These are phyloP conservation scores for Sakesphorus luctuosus DNA, from an alignment of 2,113 vertebrate genomes.

Conservation along the genomic window DNA sequence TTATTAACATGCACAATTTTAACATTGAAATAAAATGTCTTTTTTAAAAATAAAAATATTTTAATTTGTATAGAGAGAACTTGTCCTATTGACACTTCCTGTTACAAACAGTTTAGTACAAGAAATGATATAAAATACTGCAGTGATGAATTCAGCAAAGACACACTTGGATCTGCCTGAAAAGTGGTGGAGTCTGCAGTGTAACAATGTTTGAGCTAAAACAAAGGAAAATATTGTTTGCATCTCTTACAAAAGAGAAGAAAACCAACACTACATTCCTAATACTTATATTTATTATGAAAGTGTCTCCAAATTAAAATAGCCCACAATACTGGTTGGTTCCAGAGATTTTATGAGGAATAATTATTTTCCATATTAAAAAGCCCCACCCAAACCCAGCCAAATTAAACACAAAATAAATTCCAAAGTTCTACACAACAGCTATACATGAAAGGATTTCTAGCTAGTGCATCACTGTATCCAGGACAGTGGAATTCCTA, in stretches of 20 bases:
- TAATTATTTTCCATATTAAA: conserved; percentile 63
- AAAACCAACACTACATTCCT: conserved; percentile 44
- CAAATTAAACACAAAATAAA: conserved; percentile 62
- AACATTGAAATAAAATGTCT: not conserved
- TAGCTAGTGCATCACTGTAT: conserved; percentile 65
- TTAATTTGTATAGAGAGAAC: not conserved
- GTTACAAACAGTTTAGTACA: not conserved
- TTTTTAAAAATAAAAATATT: not conserved
- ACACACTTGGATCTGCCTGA: not conserved
- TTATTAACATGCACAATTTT: not conserved
- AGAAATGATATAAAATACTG: not conserved
- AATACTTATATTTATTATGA: conserved; percentile 82
- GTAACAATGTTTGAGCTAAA: not conserved
- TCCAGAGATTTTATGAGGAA: conserved; percentile 73
- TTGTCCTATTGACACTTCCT: not conserved
- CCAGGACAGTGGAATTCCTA: conserved; percentile 58
- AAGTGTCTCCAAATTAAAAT: conserved; percentile 81
- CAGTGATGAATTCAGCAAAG: not conserved
- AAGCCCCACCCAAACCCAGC: not conserved
- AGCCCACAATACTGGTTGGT: conserved; percentile 72
- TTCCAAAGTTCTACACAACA: conserved; percentile 34
- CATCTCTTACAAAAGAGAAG: conserved; percentile 25
- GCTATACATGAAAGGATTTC: conserved; percentile 64
- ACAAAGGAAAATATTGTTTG: not conserved
- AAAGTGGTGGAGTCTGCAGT: not conserved